Percentiles rank a stretch among this genome's conserved stretches.
Conservation (phyloP, 2,113 vertebrate genomes). For the Petrocephalus zakoni region DNA sequence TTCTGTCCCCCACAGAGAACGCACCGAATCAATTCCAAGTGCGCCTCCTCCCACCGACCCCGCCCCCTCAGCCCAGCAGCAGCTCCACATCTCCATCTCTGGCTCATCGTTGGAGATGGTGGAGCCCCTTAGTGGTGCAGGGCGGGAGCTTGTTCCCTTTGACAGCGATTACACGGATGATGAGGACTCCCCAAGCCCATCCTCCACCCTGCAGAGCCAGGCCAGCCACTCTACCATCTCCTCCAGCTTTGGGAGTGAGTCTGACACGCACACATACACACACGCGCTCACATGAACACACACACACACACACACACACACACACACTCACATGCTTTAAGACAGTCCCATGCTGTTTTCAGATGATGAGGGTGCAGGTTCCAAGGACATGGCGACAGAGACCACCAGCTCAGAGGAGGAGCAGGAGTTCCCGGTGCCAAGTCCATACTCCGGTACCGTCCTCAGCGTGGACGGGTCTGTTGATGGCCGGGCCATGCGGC, state of each 20-base stretch:
- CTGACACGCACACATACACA: not conserved
- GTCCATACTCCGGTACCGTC: constrained; percentile 55
- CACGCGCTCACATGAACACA: not conserved
- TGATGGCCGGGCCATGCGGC: constrained; percentile 82
- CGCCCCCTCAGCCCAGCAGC: constrained; percentile 58
- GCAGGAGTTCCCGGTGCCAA: constrained; percentile 76
- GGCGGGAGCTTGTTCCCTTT: constrained; percentile 83
- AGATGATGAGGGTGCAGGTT: constrained; percentile 85
- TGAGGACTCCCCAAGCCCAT: constrained; percentile 92
- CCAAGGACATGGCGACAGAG: constrained; percentile 82
- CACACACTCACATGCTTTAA: not conserved
- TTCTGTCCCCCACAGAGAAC: constrained; percentile 61
- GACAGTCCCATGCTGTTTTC: not conserved
- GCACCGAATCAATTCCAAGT: constrained; percentile 47
- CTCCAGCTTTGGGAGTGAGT: constrained; percentile 92
- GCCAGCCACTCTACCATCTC: constrained; percentile 95
- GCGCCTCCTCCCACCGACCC: constrained; percentile 43
- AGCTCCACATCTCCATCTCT: constrained; percentile 91
- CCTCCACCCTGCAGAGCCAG: constrained; percentile 91
- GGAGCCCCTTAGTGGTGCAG: constrained; percentile 58
- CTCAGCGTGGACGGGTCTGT: constrained; percentile 69
- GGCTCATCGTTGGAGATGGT: constrained; percentile 80
- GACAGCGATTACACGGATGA: constrained; percentile 93
- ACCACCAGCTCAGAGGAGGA: constrained; percentile 96
- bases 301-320: not conserved